Percentiles rank a stretch among this genome's conserved stretches.
Evolutionary conservation across 2,797 vertebrate genomes (phyloP).

Genomic region (Pseudotriccus pelzelni): DNA sequence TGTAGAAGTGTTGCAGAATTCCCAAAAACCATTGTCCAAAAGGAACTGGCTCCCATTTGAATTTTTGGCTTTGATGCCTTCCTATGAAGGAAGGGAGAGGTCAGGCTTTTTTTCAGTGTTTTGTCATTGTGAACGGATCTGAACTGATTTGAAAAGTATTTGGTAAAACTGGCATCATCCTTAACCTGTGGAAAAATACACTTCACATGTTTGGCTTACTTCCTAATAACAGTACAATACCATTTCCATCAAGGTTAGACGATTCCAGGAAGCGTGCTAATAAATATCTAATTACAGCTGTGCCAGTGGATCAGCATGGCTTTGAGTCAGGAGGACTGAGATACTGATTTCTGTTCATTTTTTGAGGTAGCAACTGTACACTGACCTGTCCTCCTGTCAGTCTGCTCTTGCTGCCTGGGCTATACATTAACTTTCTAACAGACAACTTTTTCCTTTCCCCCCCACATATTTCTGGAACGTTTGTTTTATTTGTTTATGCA

Average conservation of each 20-base stretch:
- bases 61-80: background rate
- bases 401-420: background rate
- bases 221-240: background rate
- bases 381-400: background rate
- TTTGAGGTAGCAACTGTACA: background rate
- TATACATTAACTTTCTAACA: background rate
- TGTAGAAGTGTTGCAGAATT: background rate
- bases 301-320: background rate
- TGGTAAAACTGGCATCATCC: background rate
- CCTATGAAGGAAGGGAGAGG: background rate
- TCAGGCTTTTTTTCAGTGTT: background rate
- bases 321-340: background rate
- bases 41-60: background rate
- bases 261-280: background rate
- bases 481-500: background rate
- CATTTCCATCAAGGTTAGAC: background rate
- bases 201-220: background rate
- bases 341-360: background rate
- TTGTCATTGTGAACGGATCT: background rate
- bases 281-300: background rate
- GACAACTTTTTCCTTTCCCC: rapidly evolving
- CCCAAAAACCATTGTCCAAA: background rate
- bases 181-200: background rate
- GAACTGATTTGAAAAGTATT: background rate
- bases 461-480: background rate